Base-by-base conservation (phyloP, 2,113 vertebrate genomes). In the Perccottus glenii region DNA sequence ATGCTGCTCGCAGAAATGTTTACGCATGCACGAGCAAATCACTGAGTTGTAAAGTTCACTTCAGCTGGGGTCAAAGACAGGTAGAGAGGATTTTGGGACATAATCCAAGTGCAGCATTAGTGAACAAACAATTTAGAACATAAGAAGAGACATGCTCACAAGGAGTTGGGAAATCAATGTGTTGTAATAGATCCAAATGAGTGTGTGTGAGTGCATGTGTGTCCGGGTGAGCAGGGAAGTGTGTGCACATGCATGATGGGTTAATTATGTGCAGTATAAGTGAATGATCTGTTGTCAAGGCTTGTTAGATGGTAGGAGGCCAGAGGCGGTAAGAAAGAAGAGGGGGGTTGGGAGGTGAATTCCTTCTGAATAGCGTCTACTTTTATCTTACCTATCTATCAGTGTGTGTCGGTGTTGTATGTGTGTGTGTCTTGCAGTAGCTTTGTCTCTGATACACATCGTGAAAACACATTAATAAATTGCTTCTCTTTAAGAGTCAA, bases 311-410 rank as follows among this genome's bases (percentile, higher is more conserved):
- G 83, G 87, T 80, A 74, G 86, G 89, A 87, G 84, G 88, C 92
- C 84, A 80, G 85, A 91, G 91, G 92, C 86, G 60, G 84, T 45
- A 38, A 67, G 84, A 80, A 69, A 52, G 10, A 68, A 64, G 67
- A 55, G 83, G 81, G 83, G 82, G 80, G 35, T 70, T 53, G 52
- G 80, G 82, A 87, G 90, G 82, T 81, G 77, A 85, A 93, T 93
- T 92, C 89, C 83, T 90, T 86, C 67, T 76, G 63, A 90, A 88
- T 86, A 89, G 87, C 82, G 79, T 88, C 87, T 88, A 84, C 88
- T 89, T 91, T 92, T 92, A 92, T 92, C 87, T 91, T 80, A 85
- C 85, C 87, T 74, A 88, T 89, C 84, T 88, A 81, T 93, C 87
- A 52, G 75, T 82, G 73, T 75, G 68, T 77, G 49, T 69, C 51